Percentiles rank a stretch among this genome's conserved stretches.
phyloP scores from a whole-genome alignment of 2,113 vertebrate species.

The Onychostoma macrolepis region DNA sequence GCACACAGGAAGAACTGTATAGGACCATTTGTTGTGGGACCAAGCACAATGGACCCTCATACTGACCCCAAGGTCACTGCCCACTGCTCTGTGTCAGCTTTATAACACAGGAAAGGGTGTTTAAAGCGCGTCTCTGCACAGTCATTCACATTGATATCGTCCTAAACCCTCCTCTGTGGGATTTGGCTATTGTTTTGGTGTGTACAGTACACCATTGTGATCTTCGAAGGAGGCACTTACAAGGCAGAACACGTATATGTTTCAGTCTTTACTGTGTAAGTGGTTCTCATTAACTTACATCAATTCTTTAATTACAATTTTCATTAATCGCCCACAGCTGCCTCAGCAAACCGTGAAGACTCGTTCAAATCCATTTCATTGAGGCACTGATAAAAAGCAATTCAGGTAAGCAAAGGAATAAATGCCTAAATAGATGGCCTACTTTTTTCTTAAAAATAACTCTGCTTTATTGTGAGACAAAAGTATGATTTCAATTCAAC shows the following conservation, averaged over 20 bases:
- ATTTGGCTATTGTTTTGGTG: slow-evolving; percentile 4
- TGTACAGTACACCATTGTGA: slow-evolving; percentile 60
- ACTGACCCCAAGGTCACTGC: slow-evolving; percentile 47
- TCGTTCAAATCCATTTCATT: slow-evolving; percentile 59
- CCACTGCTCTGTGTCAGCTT: slow-evolving; percentile 25
- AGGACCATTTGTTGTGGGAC: slow-evolving; percentile 43
- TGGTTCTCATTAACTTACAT: slow-evolving; percentile 62
- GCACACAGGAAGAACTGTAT: slow-evolving; percentile 44
- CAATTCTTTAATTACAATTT: slow-evolving; percentile 68
- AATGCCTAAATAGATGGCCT: slow-evolving; percentile 59
- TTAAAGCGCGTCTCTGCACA: slow-evolving; percentile 8
- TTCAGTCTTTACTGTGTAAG: slow-evolving; percentile 54
- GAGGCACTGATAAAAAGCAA: slow-evolving; percentile 57
- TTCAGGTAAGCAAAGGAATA: slow-evolving; percentile 54
- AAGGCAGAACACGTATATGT: slow-evolving; percentile 53
- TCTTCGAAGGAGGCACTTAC: slow-evolving; percentile 38
- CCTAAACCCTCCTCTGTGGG: slow-evolving; percentile 21
- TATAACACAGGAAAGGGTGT: slow-evolving; percentile 37
- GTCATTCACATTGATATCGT: background rate
- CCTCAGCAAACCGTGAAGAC: slow-evolving; percentile 53
- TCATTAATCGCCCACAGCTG: slow-evolving; percentile 58
- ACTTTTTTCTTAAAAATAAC: slow-evolving; percentile 47
- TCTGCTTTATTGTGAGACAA: background rate
- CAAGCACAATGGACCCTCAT: slow-evolving; percentile 52
- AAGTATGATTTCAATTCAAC: background rate